phyloP scores from a whole-genome alignment of 2,113 vertebrate genomes.

The Aegithalos caudatus region DNA sequence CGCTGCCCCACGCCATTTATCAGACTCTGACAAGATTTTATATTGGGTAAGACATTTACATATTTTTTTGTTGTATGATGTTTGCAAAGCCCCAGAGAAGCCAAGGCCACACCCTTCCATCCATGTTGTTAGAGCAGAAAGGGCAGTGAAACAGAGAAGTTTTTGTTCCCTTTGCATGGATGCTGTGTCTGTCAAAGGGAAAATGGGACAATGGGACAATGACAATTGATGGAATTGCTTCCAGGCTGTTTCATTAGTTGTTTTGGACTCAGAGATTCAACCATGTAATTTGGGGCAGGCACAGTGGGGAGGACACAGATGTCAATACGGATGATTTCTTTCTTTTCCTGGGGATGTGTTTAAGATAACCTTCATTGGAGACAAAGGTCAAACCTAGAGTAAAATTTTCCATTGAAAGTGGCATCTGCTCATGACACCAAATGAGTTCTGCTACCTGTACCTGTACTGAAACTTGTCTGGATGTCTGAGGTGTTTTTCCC shows the following conservation, averaged over 20 bases:
- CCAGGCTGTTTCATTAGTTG: not conserved
- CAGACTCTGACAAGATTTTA: slow-evolving; percentile 76
- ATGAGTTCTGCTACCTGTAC: not conserved
- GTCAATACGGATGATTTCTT: not conserved
- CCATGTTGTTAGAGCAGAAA: not conserved
- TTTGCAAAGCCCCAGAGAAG: not conserved
- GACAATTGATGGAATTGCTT: not conserved
- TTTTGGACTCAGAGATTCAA: not conserved
- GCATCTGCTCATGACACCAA: not conserved
- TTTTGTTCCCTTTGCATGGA: not conserved
- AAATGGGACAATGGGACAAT: not conserved
- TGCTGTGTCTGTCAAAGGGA: not conserved
- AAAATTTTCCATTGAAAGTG: not conserved
- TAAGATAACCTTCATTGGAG: not conserved
- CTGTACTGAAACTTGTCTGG: not conserved
- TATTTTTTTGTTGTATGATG: not conserved
- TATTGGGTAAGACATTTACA: slow-evolving; percentile 67
- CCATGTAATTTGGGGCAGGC: not conserved
- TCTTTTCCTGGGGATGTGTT: not conserved
- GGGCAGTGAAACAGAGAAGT: not conserved
- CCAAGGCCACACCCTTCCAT: not conserved
- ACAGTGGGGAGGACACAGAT: not conserved
- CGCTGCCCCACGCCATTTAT: slow-evolving; percentile 78
- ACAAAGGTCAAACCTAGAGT: not conserved
- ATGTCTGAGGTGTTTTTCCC: not conserved